Base-by-base conservation (phyloP, 1,140 invertebrate species). In the Brachionus koreanus region DNA sequence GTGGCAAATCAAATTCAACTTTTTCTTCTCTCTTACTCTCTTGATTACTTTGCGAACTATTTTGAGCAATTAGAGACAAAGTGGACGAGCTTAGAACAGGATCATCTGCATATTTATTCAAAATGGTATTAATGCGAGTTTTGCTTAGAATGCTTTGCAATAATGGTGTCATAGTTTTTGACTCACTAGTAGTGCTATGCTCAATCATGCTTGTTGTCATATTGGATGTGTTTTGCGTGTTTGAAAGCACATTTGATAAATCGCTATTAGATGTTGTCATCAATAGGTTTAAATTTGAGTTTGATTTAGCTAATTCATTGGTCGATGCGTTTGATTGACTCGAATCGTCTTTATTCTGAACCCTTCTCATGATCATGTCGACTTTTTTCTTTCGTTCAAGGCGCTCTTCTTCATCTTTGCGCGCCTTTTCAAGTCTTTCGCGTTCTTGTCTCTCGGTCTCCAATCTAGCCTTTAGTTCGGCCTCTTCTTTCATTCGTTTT, bases 181-280 rank as follows among this genome's bases (percentile, higher is more conserved):
- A 33, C 49, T 79, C 76, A 65, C 5, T 61, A 5, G 76, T 61
- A 37, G n/a, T 61, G 19, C 49, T 37, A 16, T 69, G 33, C 35
- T 69, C 65, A 43, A 79, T 65, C 76, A 79, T 79, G 13, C 76
- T 79, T 25, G 76, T 79, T 23, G 76, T 79, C 76, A 79, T 79
- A 9, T 12, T 37, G 46, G 69, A 74, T 74, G 37, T 46, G 25
- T 74, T 37, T 3, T 74, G n/a, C n/a, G 49, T 57, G 16, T 46
- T 33, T 9, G 29, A 29, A 29, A 74, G 43, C 16, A 74, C 69
- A 43, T 42, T 65, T 12, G 76, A 61, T 5, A 79, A 61, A 37
- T 79, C 76, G 16, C 16, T 65, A 39, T 57, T 79, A 0, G 76
- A 79, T 13, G 49, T 61, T 13, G 49, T 79, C 76, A 79, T 79